Evolutionary conservation across 2,888 invertebrate genomes (phyloP), one percentile per base, ranked within the genome.

Genomic region (Hyles lineata): DNA sequence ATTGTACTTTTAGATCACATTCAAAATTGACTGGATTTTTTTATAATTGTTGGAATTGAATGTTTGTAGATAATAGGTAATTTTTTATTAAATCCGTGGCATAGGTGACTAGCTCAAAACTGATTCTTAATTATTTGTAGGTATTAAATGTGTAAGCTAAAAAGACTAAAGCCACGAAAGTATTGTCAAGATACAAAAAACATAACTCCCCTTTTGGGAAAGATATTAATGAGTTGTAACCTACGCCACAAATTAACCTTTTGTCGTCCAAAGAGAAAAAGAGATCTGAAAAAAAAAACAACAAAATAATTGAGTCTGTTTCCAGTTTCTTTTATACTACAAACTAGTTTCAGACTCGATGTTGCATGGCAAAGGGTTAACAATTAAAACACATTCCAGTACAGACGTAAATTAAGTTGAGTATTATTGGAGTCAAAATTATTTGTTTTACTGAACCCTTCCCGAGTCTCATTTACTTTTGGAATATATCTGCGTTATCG

Each of bases 341-440:
- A 43, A 67, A 35, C 11, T 21, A 35, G 21, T 43, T 15, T 43
- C 23, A 67, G 50, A 67, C 67, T 67, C 17, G n/a, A 62, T 29
- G 11, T 50, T 63, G 43, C 63, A 43, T 43, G 43, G 23, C 67
- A 50, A 50, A 67, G 43, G 50, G 67, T 67, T 50, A 23, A 43
- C 7, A 23, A 67, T 67, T 50, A 23, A 67, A 7, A 17, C 23
- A 17, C 23, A 50, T 67, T 67, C 67, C 67, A 67, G 4, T 32
- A 29, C n/a, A 29, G 62, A 7, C 11, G 3, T 63, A 19, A 21
- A 21, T 61, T 21, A 63, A 43, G 35, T 5, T 32, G 32, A n/a
- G n/a, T 29, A 63, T 63, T 63, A 32, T 67, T 43, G 21, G 7
- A 50, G 17, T 29, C 55, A 55, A 55, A 55, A n/a, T 55, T 55